Evolutionary conservation across 2,797 vertebrate species (phyloP).

Genomic region (Serranus cabrilla): DNA sequence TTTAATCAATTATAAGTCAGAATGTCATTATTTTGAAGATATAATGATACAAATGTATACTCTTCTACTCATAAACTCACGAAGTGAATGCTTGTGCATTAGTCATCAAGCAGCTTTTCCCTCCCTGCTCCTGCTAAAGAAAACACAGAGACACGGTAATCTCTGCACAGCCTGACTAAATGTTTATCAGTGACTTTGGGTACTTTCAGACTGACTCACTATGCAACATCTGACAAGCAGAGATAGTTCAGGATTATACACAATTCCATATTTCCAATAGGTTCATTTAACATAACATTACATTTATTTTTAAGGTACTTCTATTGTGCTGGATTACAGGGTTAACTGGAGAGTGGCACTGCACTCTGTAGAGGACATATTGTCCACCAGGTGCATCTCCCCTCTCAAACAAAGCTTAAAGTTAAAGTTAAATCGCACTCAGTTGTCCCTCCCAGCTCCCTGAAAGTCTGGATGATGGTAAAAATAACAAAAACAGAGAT

Average conservation of each 20-base stretch:
- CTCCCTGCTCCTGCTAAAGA: conserved; percentile 2
- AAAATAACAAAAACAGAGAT: no score
- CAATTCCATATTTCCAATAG: background rate
- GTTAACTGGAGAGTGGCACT: no score
- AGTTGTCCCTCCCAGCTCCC: no score
- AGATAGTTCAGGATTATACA: background rate
- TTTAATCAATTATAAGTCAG: rapidly evolving
- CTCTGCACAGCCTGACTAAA: conserved; percentile 39
- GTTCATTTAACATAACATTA: background rate
- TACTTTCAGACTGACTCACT: conserved; percentile 30
- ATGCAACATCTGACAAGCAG: conserved; percentile 21
- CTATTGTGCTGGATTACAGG: background rate
- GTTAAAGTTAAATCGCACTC: no score
- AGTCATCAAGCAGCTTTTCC: background rate
- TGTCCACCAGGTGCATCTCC: no score
- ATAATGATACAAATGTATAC: no score
- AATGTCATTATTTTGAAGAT: background rate
- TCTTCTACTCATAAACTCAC: background rate
- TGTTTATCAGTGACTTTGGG: conserved; percentile 49
- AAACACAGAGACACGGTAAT: conserved; percentile 34
- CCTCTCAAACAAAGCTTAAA: no score
- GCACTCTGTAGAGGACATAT: no score
- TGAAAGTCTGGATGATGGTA: no score
- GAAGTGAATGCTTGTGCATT: background rate
- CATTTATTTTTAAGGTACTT: background rate